Percentiles rank a stretch among this genome's conserved stretches.
phyloP scores from a whole-genome alignment of 2,113 vertebrate genomes.

The Nasalis larvatus region DNA sequence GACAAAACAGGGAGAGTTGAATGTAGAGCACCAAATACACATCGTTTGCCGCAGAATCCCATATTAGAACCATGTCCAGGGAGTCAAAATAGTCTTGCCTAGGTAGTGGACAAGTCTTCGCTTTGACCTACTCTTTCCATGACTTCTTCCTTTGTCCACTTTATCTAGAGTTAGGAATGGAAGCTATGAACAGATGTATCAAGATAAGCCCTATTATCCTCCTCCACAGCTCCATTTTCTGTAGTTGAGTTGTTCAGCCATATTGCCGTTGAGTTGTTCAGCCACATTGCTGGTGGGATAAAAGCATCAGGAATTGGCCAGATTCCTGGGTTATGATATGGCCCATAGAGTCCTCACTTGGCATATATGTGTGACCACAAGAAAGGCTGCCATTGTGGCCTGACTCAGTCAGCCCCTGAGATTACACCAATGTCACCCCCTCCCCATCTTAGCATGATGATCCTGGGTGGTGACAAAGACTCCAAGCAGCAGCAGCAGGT shows the following conservation, averaged over 20 bases:
- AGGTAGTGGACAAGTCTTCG: not conserved
- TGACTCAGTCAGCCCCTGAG: not conserved
- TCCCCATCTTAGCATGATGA: not conserved
- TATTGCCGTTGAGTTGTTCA: not conserved
- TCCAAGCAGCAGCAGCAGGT: not conserved
- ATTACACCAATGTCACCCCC: too few species aligned
- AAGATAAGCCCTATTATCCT: not conserved
- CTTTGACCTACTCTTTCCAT: not conserved
- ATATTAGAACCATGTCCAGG: not conserved
- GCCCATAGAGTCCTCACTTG: too few species aligned
- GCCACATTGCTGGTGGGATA: not conserved
- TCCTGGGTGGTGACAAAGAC: not conserved
- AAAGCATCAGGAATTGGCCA: not conserved
- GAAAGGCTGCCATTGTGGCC: not conserved
- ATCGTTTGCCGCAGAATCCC: not conserved
- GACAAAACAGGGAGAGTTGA: rapidly evolving
- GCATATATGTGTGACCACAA: not conserved
- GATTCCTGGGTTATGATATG: too few species aligned
- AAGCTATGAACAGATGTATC: not conserved
- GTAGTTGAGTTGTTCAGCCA: not conserved
- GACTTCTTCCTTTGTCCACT: not conserved
- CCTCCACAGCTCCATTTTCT: not conserved
- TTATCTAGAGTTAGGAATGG: not conserved
- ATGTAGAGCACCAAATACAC: not conserved
- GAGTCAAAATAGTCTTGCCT: not conserved